phyloP scores from a whole-genome alignment of 2,113 vertebrate species.

The Melozone crissalis region DNA sequence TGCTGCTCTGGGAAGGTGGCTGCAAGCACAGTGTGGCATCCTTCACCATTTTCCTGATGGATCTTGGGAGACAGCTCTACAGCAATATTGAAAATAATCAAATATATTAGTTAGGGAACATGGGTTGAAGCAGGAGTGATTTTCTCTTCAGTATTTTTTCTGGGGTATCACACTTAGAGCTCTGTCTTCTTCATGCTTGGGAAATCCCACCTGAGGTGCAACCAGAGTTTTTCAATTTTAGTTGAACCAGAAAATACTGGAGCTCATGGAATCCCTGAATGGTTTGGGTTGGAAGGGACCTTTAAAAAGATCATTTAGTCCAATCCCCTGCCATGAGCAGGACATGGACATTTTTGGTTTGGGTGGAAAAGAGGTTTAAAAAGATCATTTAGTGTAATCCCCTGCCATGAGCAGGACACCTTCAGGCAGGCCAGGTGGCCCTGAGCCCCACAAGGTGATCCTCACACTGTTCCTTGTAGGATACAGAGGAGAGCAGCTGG shows the following conservation, averaged over 20 bases:
- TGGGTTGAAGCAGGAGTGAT: not conserved
- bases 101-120: not conserved
- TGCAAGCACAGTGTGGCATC: not conserved
- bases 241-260: not conserved
- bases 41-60: not conserved
- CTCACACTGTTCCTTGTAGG: not conserved
- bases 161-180: not conserved
- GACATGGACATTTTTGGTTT: not conserved
- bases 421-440: not conserved
- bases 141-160: not conserved
- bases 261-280: not conserved
- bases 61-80: not conserved
- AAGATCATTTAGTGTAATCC: not conserved
- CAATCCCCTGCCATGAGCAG: not conserved
- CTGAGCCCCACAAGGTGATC: not conserved
- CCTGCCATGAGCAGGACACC: not conserved
- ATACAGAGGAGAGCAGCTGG: not conserved
- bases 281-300: not conserved
- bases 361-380: not conserved
- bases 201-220: not conserved
- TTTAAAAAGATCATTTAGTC: not conserved
- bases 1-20: not conserved
- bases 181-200: not conserved
- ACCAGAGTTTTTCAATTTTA: not conserved
- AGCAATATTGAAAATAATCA: not conserved